phyloP scores from a whole-genome alignment of 2,888 invertebrate species.

The Acanthosepion esculentum region DNA sequence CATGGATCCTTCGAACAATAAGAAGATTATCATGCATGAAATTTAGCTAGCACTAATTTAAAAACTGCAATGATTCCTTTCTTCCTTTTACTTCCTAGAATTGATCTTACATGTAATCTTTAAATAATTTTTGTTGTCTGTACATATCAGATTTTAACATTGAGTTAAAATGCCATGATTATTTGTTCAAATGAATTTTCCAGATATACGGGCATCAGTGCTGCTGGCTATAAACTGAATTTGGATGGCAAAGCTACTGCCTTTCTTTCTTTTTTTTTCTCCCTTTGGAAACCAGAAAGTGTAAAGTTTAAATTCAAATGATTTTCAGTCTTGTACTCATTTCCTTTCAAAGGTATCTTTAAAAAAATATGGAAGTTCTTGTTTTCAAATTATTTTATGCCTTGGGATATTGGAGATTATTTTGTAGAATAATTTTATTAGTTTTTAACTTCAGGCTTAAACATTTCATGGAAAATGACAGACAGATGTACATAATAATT shows the following conservation, averaged over 20 bases:
- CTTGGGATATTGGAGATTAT: background rate
- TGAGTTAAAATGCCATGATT: background rate
- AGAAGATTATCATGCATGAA: background rate
- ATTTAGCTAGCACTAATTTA: background rate
- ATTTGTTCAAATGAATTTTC: background rate
- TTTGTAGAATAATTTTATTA: background rate
- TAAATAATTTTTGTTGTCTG: background rate
- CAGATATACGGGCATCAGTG: background rate
- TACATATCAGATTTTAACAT: background rate
- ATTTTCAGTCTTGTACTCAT: background rate
- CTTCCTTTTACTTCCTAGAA: background rate
- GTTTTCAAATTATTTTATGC: background rate
- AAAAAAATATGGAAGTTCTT: background rate
- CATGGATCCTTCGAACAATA: background rate
- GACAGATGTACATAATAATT: background rate
- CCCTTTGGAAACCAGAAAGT: background rate
- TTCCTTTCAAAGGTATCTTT: background rate
- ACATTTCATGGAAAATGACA: background rate
- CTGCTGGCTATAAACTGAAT: conserved; percentile 20
- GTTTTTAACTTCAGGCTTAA: background rate
- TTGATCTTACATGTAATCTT: background rate
- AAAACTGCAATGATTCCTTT: background rate
- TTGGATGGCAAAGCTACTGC: background rate
- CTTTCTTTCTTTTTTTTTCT: background rate
- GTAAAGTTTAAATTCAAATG: background rate